phyloP scores from a whole-genome alignment of 1,140 invertebrate genomes.

The Bombyx mori region ASM3026992v2 NC_085110.1:7243501-7244000 shows the following conservation, averaged over 20 bases:
- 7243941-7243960: too few relatives aligned
- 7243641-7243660: constrained; percentile 42
- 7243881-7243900: neutral
- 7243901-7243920: too few relatives aligned
- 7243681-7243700: constrained; percentile 58
- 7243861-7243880: neutral
- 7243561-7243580: neutral
- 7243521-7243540: neutral
- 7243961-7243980: too few relatives aligned
- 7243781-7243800: constrained; percentile 40
- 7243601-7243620: constrained; percentile 19
- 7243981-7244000: too few relatives aligned
- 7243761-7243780: constrained; percentile 60
- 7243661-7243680: constrained; percentile 57
- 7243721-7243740: constrained; percentile 33
- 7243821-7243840: constrained; percentile 26
- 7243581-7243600: constrained; percentile 1
- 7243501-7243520: too few relatives aligned
- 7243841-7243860: constrained; percentile 23
- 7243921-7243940: too few relatives aligned
- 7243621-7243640: constrained; percentile 28
- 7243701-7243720: constrained; percentile 69
- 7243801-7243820: constrained; percentile 50
- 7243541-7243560: constrained; percentile 3
- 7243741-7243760: constrained; percentile 58